Evolutionary conservation across 2,797 vertebrate genomes (phyloP), one percentile per base, ranked within the genome.

Genomic region (Darevskia mixta): DNA sequence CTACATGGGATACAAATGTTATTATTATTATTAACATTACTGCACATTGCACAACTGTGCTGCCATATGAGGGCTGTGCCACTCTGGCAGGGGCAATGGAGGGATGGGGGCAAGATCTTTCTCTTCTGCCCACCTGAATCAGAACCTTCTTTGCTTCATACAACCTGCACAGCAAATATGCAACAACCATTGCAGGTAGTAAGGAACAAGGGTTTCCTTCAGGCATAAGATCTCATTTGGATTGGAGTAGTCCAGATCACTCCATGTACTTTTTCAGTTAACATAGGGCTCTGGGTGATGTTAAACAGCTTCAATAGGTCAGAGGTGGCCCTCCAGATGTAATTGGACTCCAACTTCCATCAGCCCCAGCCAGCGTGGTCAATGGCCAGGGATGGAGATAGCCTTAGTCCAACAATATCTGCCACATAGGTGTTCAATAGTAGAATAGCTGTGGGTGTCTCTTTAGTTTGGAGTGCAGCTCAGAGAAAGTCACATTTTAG

Each of bases 401-500:
- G 61, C 18, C 20, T 18, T 64, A 64, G 18, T 64, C 61, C 61
- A 64, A 64, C 61, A 64, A 64, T 23, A 64, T 23, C 61, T 64
- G 13, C 49, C 3, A 55, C 58, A 35, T 32, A 8, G 38, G 61
- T 32, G 3, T 66, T 78, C 15, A n/a, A 76, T 8, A 77, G 35
- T 35, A 64, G 15, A 38, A 8, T 64, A 43, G 10, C 18, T 23
- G 38, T 11, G 45, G 2, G 17, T 29, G 72, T 27, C 73, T 45
- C n/a, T 78, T 78, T n/a, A 45, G n/a, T 64, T 45, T 76, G 58
- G 18, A 67, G 10, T 32, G 18, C 11, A 67, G 35, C 45, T 25
- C 29, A 78, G 61, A 67, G 41, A n/a, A 18, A 69, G 84, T 78
- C n/a, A 86, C 38, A 29, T 18, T 76, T 85, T 41, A 85, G 32